phyloP scores from a whole-genome alignment of 2,113 vertebrate genomes.

The Pyrgilauda ruficollis region DNA sequence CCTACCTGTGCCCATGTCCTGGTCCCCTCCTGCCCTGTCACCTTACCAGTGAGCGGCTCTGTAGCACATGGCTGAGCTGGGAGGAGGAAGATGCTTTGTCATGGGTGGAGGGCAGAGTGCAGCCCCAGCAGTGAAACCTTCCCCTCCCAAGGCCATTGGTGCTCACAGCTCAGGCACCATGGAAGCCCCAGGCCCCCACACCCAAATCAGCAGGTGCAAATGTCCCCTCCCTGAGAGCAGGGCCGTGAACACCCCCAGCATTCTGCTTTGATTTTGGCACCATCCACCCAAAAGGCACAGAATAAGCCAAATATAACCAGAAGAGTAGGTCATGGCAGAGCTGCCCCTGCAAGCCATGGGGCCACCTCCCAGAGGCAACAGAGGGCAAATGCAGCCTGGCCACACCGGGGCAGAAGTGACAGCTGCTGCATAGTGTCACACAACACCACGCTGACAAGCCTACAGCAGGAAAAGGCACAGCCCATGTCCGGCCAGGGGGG shows the following conservation, averaged over 20 bases:
- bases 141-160: not conserved
- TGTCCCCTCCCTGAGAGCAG: rapidly evolving
- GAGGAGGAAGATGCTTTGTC: not conserved
- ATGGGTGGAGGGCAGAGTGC: not conserved
- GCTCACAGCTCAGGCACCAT: not conserved
- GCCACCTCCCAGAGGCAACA: not conserved
- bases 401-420: not conserved
- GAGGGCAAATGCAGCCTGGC: not conserved
- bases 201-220: not conserved
- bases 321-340: not conserved
- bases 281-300: not conserved
- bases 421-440: not conserved
- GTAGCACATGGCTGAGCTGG: rapidly evolving
- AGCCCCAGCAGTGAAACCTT: not conserved
- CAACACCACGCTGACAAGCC: rapidly evolving
- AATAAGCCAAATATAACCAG: not conserved
- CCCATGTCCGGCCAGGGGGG: not conserved
- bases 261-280: not conserved
- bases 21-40: not conserved
- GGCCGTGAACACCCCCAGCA: rapidly evolving
- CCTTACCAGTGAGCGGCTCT: not conserved
- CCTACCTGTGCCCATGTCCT: no score
- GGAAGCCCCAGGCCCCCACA: rapidly evolving
- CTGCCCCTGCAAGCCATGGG: not conserved
- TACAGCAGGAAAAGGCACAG: not conserved